Conservation (phyloP, 2,797 vertebrate species). For the Pristis pectinata region DNA sequence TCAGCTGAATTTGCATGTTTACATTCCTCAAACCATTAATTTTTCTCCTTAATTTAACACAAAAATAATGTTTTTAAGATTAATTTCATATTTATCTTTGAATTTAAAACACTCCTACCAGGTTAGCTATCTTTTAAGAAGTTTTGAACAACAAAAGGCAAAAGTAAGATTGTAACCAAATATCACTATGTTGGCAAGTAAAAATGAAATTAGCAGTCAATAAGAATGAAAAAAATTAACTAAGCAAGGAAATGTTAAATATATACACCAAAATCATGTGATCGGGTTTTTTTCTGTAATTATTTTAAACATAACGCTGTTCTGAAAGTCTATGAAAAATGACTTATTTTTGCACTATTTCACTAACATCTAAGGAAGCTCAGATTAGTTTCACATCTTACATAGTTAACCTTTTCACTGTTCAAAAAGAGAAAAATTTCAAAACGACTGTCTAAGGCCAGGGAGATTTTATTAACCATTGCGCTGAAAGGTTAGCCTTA, state of each 20-base stretch:
- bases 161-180: neutral
- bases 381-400: neutral
- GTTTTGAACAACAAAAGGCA: neutral
- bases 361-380: neutral
- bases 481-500: neutral
- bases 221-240: neutral
- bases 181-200: neutral
- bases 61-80: neutral
- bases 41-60: neutral
- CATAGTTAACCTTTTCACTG: neutral
- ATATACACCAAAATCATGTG: neutral
- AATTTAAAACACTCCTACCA: neutral
- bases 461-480: neutral
- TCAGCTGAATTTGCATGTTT: constrained; percentile 45
- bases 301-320: neutral
- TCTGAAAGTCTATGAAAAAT: neutral
- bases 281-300: neutral
- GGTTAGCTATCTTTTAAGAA: neutral
- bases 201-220: neutral
- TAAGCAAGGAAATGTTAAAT: neutral
- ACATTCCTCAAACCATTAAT: constrained; percentile 30
- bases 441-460: neutral
- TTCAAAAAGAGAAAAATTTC: neutral
- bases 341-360: neutral
- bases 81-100: neutral